Base-by-base conservation (phyloP, 2,888 invertebrate genomes). In the Drosophila helvetica region DNA sequence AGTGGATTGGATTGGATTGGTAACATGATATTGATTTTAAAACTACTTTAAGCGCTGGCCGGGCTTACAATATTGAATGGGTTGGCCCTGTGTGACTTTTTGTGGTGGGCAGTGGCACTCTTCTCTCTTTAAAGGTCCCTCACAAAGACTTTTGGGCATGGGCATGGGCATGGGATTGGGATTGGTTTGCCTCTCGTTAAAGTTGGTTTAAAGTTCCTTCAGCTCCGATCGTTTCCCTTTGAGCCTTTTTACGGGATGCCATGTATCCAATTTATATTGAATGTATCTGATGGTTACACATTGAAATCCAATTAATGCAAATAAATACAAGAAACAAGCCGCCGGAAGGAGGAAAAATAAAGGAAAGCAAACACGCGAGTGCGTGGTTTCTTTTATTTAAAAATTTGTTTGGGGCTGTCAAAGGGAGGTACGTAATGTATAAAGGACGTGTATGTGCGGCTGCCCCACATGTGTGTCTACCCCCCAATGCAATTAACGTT, bases 301-400 rank as follows among this genome's bases (percentile, higher is more conserved):
- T 62, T 79, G 86, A 74, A 84, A 86, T 84, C 86, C 83, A 84
- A 84, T 84, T 86, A 84, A 84, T 86, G 87, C 81, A 86, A 84
- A 84, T 81, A 86, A 84, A 86, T 81, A 84, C 84, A 84, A 76
- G 75, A 58, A 77, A 73, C 57, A 48, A 25, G 19, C 46, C 38
- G 19, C 38, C 62, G 10, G 51, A 15, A 17, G 38, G 38, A 6
- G 2, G 0, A 51, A 55, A 53, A 46, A 48, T 27, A 61, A 61
- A 69, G 46, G 45, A 51, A 69, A 46, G 61, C 54, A 79, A 76
- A 68, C 53, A 79, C 45, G 71, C 51, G 67, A 74, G 65, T 78
- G 82, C 76, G 78, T 80, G 64, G 77, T 61, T 72, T 63, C 52
- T 53, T 81, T 81, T 85, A 85, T 81, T 85, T 85, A 78, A 78